A percentile compares a stretch with the other conserved stretches of the same genome.
Conservation (phyloP, 2,888 invertebrate genomes). For the Philopedon plagiatum region DNA sequence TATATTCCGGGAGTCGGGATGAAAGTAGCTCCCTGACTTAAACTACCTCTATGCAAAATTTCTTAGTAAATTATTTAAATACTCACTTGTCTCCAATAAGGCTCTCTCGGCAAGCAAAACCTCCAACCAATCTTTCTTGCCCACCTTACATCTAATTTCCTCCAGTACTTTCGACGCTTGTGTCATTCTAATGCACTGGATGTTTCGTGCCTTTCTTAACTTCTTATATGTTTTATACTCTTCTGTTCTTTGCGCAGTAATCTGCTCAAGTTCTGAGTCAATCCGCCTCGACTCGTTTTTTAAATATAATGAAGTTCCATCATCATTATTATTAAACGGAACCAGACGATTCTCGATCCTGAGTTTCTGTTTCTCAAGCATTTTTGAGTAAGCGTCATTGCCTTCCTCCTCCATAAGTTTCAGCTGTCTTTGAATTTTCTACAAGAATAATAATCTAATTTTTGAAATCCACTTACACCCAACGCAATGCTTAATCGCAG, state of each 20-base stretch:
- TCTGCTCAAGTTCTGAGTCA: neutral
- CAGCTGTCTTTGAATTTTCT: slow-evolving; percentile 22
- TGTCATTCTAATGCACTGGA: slow-evolving; percentile 60
- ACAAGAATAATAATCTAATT: neutral
- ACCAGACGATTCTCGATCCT: neutral
- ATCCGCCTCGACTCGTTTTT: neutral
- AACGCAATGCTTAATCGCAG: no score
- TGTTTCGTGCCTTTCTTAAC: slow-evolving; percentile 55
- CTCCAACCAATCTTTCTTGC: slow-evolving; percentile 53
- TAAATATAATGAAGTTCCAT: neutral
- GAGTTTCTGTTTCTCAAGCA: neutral
- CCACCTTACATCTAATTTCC: slow-evolving; percentile 52
- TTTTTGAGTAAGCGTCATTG: neutral
- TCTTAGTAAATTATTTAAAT: no score
- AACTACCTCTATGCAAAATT: no score
- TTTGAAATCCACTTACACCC: no score
- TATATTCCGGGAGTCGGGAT: no score
- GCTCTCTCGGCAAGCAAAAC: slow-evolving; percentile 61
- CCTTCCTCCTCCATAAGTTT: neutral
- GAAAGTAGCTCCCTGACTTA: no score
- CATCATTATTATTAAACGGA: neutral
- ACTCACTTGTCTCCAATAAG: slow-evolving; percentile 61
- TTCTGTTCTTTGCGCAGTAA: neutral
- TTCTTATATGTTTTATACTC: slow-evolving; percentile 18
- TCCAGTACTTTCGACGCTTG: slow-evolving; percentile 61